Evolutionary conservation across 2,888 invertebrate genomes (phyloP), one percentile per base, ranked within the genome.

Genomic region (Theretra japonica): DNA sequence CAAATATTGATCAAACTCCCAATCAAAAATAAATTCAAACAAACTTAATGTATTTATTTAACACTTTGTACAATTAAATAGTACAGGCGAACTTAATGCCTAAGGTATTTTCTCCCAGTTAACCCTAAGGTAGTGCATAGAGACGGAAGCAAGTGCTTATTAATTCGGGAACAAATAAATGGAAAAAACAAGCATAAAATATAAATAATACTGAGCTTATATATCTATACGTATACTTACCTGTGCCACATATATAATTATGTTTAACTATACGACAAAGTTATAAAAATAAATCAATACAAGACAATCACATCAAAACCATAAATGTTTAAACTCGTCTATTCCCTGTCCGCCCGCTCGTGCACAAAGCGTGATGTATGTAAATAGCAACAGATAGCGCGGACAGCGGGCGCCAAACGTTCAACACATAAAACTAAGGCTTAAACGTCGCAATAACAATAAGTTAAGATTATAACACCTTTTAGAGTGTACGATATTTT

Each of bases 391-490:
- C 41, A 65, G 65, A 65, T 65, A 65, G 62, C 62, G 21, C 62
- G 62, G 62, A 62, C 62, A 62, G 41, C 53, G 53, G 53, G 53
- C 65, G 65, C 65, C 65, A 65, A 65, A 65, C 60, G 72, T 85
- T 85, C 84, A 81, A 83, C 85, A 91, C 94, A 94, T 95, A 95
- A 94, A 94, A 93, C 94, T 91, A 89, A 88, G 88, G 92, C 93
- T 94, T 91, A 90, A 90, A 90, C 87, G 87, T 86, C 86, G 92
- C 94, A 92, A 94, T 95, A 94, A 95, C 94, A 95, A 94, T 95
- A 95, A 95, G 94, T 95, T 94, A 94, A 88, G 87, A 92, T 92
- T 94, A 92, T 90, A 80, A 75, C 73, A 33, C 59, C 70, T 58
- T 88, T 93, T 86, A 91, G 53, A 83, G 2, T 19, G 0, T 4